Percentiles rank a stretch among this genome's conserved stretches.
These are phyloP conservation scores for Onychomys torridus DNA, from an alignment of 2,797 vertebrate species.

Conservation along the genomic window DNA sequence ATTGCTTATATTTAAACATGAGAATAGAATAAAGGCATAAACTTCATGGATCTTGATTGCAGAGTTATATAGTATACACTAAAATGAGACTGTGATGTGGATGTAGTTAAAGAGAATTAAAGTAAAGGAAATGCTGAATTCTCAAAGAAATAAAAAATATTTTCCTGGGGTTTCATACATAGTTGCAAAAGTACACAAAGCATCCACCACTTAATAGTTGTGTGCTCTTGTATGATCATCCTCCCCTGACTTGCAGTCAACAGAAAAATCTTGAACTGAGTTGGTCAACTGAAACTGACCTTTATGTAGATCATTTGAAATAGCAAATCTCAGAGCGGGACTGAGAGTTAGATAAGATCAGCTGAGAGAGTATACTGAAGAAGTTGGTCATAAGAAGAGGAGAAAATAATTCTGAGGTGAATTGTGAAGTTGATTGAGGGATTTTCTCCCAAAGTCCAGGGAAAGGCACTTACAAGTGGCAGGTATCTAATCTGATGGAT, in stretches of 20 bases:
- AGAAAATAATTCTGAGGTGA: background rate
- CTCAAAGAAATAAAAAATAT: background rate
- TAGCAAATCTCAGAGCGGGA: background rate
- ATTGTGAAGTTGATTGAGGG: background rate
- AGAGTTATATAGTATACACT: background rate
- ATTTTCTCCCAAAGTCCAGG: no score
- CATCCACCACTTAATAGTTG: background rate
- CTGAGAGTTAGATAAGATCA: background rate
- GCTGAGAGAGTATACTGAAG: background rate
- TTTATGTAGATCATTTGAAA: background rate
- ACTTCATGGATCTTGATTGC: background rate
- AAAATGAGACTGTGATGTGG: background rate
- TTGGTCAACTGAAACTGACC: background rate
- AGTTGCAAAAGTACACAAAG: background rate
- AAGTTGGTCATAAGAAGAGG: background rate
- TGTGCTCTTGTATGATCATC: background rate
- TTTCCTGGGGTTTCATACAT: background rate
- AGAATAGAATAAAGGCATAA: background rate
- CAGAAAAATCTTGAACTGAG: background rate
- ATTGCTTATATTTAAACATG: background rate
- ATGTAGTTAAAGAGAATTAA: background rate
- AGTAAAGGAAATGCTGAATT: background rate
- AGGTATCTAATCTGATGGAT: no score
- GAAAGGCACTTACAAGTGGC: no score
- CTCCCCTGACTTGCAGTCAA: background rate